Evolutionary conservation across 2,888 invertebrate species (phyloP).

Genomic region (Andricus quercusramuli): DNA sequence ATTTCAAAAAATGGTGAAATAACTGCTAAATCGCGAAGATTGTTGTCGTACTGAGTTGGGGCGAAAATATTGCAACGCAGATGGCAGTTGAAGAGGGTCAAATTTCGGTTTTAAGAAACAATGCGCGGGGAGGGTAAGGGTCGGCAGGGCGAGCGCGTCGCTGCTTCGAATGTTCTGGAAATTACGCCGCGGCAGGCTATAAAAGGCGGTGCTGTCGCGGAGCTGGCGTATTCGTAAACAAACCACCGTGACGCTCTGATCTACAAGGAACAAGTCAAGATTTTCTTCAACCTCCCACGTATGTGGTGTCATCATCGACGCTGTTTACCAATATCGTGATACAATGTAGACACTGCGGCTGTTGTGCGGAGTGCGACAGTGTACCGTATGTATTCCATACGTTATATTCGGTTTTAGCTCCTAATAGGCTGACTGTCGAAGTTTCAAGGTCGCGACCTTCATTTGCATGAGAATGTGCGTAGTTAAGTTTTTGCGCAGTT

Average conservation of each 20-base stretch:
- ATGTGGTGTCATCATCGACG: conserved; percentile 61
- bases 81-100: neutral
- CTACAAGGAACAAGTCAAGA: conserved; percentile 51
- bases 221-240: conserved; percentile 73
- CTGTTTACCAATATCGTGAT: conserved; percentile 62
- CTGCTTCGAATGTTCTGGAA: conserved; percentile 64
- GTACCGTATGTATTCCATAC: conserved; percentile 69
- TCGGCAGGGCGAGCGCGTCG: conserved; percentile 47
- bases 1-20: neutral
- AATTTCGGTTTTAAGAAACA: neutral
- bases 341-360: conserved; percentile 74
- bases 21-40: neutral
- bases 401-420: conserved; percentile 29
- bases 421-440: conserved; percentile 12
- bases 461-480: neutral
- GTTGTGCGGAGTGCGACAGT: conserved; percentile 74
- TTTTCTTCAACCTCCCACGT: conserved; percentile 53
- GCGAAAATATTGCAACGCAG: neutral
- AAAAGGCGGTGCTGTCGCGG: conserved; percentile 64
- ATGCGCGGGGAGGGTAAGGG: neutral
- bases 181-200: conserved; percentile 69
- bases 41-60: no score
- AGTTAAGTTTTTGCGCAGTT: neutral
- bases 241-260: conserved; percentile 65
- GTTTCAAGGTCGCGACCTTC: conserved; percentile 9